Evolutionary conservation across 2,888 invertebrate genomes (phyloP), one percentile per base, ranked within the genome.

Genomic region (Augochlorella aurata): DNA sequence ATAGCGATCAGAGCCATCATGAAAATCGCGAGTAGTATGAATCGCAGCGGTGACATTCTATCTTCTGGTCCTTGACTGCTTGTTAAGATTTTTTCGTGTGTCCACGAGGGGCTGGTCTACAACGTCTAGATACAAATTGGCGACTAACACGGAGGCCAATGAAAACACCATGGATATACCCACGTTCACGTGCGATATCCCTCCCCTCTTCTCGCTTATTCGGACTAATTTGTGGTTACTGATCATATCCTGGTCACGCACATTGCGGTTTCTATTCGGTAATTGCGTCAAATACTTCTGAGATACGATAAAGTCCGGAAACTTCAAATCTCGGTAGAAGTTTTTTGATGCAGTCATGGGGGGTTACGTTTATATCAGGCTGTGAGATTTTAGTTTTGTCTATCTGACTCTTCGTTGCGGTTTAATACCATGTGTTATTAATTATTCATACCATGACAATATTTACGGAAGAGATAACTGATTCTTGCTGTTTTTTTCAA

Each of bases 151-250:
- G 7, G 1, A 0, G 38, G 5, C 16, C 21, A 24, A 63, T 61
- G 66, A 12, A 47, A n/a, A 71, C 68, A n/a, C 47, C 12, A 10
- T 45, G 49, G 47, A 74, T 54, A 66, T 78, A 73, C 29, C 50
- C 47, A 44, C 58, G 50, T 77, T 75, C 73, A 47, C 38, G 9
- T 44, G 52, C 1, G 69, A 74, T 82, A 80, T 83, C 75, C 71
- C 67, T 66, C 29, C 71, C 50, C 54, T 16, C 54, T 68, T 67
- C 65, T 66, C 29, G n/a, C 45, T 65, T 38, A 63, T 79, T 73
- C 71, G 45, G 18, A n/a, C 58, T 83, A 82, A 83, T 83, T 87
- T 82, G 85, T 74, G 85, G 83, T 87, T 63, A 65, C 65, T 44
- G 29, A 70, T 81, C 75, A 21, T 70, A 81, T 87, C 81, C 75